Percentiles rank a stretch among this genome's conserved stretches.
These are phyloP conservation scores for Choreutis nemorana DNA, from an alignment of 2,888 invertebrate genomes.

Conservation along the genomic window DNA sequence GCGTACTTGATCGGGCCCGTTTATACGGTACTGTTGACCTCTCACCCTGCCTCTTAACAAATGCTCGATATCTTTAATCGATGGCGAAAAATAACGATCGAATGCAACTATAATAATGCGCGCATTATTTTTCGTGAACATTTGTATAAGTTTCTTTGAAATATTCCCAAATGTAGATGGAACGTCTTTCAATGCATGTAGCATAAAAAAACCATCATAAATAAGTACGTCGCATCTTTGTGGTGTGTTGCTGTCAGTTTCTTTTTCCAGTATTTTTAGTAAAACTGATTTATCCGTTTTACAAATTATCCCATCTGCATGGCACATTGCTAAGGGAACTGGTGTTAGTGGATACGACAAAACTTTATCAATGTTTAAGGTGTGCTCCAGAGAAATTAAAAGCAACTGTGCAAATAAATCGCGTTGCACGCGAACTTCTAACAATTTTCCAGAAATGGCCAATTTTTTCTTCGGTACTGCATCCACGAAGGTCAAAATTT, in stretches of 20 bases:
- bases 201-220: conserved; percentile 1
- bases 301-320: conserved; percentile 16
- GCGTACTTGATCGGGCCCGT: conserved; percentile 12
- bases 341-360: conserved; percentile 10
- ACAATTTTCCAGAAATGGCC: conserved; percentile 1
- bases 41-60: conserved; percentile 5
- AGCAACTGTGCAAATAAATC: conserved; percentile 3
- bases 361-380: too few relatives aligned
- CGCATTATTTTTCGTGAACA: conserved; percentile 4
- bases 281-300: conserved; percentile 19
- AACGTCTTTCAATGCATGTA: background rate
- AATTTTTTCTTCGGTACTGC: conserved; percentile 1
- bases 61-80: conserved; percentile 16
- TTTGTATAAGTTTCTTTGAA: conserved; percentile 1
- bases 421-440: conserved; percentile 1
- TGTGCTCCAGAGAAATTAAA: too few relatives aligned
- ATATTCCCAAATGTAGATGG: conserved; percentile 1
- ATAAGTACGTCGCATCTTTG: background rate
- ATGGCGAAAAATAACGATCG: conserved; percentile 13
- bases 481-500: conserved; percentile 3
- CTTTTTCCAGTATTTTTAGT: conserved; percentile 12
- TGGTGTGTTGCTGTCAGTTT: background rate
- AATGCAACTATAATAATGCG: conserved; percentile 11
- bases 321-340: conserved; percentile 16
- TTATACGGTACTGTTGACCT: conserved; percentile 8